Conservation (phyloP, 1,140 invertebrate species). For the Drosophila auraria region DNA sequence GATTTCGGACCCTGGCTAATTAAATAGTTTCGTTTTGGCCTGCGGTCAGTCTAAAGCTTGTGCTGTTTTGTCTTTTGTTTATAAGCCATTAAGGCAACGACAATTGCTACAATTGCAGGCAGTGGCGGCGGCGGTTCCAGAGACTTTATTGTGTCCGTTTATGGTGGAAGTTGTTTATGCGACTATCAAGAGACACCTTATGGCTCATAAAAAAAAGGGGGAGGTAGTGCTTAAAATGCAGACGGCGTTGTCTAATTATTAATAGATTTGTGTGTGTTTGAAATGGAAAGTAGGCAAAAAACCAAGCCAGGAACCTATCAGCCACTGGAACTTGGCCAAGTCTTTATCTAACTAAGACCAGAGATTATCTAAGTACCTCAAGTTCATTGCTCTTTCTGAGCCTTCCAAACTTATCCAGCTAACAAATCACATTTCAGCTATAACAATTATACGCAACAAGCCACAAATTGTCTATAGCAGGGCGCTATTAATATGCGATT, state of each 20-base stretch:
- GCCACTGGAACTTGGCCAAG: constrained; percentile 38
- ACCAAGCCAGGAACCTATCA: constrained; percentile 14
- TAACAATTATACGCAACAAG: constrained; percentile 41
- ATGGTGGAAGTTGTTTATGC: constrained; percentile 66
- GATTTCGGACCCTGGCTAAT: constrained; percentile 60
- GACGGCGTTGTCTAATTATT: constrained; percentile 75
- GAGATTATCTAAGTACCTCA: background rate
- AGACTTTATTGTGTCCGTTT: constrained; percentile 30
- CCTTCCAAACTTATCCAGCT: constrained; percentile 14
- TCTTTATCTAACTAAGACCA: background rate
- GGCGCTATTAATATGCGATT: constrained; percentile 83
- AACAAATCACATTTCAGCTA: constrained; percentile 35
- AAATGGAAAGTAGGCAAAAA: constrained; percentile 56
- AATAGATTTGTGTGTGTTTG: constrained; percentile 63
- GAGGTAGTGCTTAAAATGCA: constrained; percentile 59
- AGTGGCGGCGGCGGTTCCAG: background rate
- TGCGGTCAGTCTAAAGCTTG: constrained; percentile 44
- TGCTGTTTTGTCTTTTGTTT: constrained; percentile 44
- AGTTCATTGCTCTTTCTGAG: constrained; percentile 42
- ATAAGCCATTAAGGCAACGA: constrained; percentile 61
- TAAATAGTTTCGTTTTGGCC: constrained; percentile 76
- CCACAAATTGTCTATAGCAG: constrained; percentile 65
- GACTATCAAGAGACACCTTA: constrained; percentile 71
- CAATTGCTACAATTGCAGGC: constrained; percentile 70
- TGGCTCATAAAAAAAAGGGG: constrained; percentile 45